Base-by-base conservation (phyloP, 2,113 vertebrate genomes). In the Centrocercus urophasianus region DNA sequence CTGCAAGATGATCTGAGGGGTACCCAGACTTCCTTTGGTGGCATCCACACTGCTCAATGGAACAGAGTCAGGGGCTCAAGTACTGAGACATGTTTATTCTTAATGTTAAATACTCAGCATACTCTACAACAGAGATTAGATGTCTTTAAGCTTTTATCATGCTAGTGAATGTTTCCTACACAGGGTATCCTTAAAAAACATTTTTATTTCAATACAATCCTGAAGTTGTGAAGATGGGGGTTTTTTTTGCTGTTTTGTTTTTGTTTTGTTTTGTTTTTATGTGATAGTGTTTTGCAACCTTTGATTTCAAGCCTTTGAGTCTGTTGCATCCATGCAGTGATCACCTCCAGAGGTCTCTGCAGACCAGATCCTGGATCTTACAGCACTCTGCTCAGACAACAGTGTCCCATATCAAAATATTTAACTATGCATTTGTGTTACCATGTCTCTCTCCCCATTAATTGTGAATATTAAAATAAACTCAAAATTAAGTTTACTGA, bases 11-110 rank as follows among this genome's bases (percentile, higher is more conserved):
- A 2, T 47, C 11, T 57, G 13, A 12, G 34, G 43, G 10, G 1
- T 28, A 22, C 42, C 16, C 28, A 43, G 28, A n/a, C 20, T 24
- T 67, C 42, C 64, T n/a, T 22, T 67, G 72, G 42, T 57, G 32
- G 19, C 24, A 34, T 24, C 10, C 14, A 5, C 30, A 64, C 1
- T 1, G 14, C 20, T 13, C 47, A 81, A 60, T n/a, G 43, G 61
- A 74, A 47, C 5, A 52, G 5, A 3, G 1, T 10, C 3, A 30
- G 22, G 2, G 10, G 2, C 7, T 4, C 28, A n/a, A 19, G 4
- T 42, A 27, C 8, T 43, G 22, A 38, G 8, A 11, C 4, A 3
- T 10, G 0, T 30, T 71, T 71, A 28, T 12, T 43, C 11, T 7
- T 3, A 4, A 8, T 45, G 6, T 30, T 54, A 54, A 72, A 6